Percentiles rank a stretch among this genome's conserved stretches.
These are phyloP conservation scores for Coptodon bakossiorum DNA, from an alignment of 2,113 vertebrate species.

Conservation along the genomic window DNA sequence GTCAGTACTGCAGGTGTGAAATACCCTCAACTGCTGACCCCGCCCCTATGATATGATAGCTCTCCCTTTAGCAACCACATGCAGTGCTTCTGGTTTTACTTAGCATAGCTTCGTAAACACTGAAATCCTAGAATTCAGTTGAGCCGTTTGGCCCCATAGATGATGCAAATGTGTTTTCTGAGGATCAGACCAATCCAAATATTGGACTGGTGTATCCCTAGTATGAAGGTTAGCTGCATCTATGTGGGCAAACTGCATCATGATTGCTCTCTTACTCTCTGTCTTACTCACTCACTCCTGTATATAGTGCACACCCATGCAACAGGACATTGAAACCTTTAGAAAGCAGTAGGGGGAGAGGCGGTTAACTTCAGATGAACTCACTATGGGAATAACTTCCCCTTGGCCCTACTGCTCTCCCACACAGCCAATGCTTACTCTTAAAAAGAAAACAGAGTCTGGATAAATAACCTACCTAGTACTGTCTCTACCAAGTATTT, in stretches of 20 bases:
- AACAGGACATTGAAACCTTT: constrained; percentile 2
- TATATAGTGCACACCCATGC: neutral
- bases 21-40: neutral
- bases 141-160: neutral
- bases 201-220: neutral
- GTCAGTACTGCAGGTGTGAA: neutral
- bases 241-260: neutral
- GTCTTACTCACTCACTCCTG: neutral
- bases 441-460: neutral
- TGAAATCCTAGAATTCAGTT: neutral
- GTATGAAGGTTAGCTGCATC: neutral
- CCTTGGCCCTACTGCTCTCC: constrained; percentile 10
- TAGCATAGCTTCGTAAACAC: neutral
- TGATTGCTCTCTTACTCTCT: neutral
- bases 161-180: neutral
- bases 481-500: neutral
- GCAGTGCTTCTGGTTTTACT: neutral
- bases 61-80: neutral
- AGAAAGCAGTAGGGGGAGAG: neutral
- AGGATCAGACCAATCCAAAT: neutral
- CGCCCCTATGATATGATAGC: neutral
- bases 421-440: neutral
- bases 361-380: constrained; percentile 55
- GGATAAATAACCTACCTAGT: constrained; percentile 20
- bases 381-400: constrained; percentile 36